phyloP scores from a whole-genome alignment of 2,113 vertebrate species.

The Mus spicilegus region DNA sequence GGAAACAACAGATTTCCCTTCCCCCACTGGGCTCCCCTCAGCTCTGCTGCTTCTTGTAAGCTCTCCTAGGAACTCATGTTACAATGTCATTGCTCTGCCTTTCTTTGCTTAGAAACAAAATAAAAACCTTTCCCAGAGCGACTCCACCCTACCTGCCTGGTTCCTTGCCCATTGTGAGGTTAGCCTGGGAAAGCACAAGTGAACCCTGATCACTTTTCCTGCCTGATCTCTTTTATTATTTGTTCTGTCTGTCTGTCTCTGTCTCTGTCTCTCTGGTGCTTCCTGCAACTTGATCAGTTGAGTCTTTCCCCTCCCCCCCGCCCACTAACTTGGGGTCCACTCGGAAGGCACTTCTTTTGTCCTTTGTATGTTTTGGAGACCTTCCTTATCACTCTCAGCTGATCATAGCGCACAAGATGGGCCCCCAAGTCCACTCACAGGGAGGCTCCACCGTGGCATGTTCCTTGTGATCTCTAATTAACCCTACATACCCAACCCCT shows the following conservation, averaged over 20 bases:
- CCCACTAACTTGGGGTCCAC: background rate
- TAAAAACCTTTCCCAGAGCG: background rate
- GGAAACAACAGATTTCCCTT: background rate
- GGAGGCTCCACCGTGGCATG: background rate
- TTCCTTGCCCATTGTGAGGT: background rate
- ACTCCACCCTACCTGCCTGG: background rate
- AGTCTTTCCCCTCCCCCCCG: background rate
- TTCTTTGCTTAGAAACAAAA: background rate
- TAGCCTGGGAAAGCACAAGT: background rate
- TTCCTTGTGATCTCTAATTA: background rate
- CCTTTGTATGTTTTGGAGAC: background rate
- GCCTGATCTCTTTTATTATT: background rate
- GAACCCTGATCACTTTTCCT: background rate
- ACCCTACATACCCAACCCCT: rapidly evolving
- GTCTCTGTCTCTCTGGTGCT: background rate
- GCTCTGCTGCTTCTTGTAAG: background rate
- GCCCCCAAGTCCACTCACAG: rapidly evolving
- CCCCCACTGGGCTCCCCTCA: background rate
- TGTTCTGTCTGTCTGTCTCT: background rate
- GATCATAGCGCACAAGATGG: background rate
- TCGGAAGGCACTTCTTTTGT: background rate
- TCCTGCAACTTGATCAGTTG: rapidly evolving
- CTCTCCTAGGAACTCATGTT: background rate
- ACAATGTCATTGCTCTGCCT: background rate
- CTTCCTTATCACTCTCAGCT: background rate